phyloP scores from a whole-genome alignment of 2,113 vertebrate species.

The Mustela lutreola region DNA sequence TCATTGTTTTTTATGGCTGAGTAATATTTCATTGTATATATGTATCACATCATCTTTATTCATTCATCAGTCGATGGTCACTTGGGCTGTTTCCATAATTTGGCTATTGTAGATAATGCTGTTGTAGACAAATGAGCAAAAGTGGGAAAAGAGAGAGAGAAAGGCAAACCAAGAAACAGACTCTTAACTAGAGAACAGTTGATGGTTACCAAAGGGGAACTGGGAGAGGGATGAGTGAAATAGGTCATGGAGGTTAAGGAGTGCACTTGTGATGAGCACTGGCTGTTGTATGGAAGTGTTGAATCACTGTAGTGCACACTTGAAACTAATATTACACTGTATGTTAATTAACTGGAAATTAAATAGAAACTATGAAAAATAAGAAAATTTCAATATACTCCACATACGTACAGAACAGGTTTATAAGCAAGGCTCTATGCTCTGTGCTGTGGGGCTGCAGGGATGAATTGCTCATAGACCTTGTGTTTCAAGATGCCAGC shows the following conservation, averaged over 20 bases:
- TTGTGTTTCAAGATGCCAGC: neutral
- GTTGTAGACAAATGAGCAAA: neutral
- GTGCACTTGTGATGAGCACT: neutral
- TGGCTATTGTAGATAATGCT: neutral
- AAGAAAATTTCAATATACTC: neutral
- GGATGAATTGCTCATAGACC: neutral
- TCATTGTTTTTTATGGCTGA: neutral
- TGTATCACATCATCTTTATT: neutral
- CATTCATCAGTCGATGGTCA: no score
- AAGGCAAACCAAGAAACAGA: neutral
- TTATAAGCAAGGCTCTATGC: neutral
- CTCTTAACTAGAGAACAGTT: neutral
- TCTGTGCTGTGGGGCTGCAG: neutral
- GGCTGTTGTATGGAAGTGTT: neutral
- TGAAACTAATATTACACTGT: neutral
- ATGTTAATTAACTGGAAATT: neutral
- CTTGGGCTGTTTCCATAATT: neutral
- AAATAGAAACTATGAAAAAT: neutral
- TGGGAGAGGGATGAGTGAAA: neutral
- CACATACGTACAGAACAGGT: neutral
- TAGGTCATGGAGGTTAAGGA: neutral
- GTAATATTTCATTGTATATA: neutral
- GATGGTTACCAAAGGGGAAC: neutral
- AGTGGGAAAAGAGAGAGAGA: neutral
- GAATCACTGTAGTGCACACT: neutral